phyloP scores from a whole-genome alignment of 2,113 vertebrate genomes.

The Pipra filicauda region DNA sequence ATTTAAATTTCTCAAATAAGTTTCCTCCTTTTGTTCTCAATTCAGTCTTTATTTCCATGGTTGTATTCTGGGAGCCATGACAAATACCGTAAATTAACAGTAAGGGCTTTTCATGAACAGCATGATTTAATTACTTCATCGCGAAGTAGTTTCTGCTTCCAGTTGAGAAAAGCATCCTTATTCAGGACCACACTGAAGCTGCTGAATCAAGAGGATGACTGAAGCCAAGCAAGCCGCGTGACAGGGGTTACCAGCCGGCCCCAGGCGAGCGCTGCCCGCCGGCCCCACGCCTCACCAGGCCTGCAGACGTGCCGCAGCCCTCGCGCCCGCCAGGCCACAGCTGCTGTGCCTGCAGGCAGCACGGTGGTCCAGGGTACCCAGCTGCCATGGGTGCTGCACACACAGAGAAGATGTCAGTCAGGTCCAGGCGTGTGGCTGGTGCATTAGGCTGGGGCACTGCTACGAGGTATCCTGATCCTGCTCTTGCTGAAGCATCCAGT shows the following conservation, averaged over 20 bases:
- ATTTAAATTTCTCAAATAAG: background rate
- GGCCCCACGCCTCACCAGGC: accelerated
- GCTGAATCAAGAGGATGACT: background rate
- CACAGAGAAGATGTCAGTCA: background rate
- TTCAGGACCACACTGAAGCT: background rate
- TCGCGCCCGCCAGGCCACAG: accelerated
- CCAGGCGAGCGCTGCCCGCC: background rate
- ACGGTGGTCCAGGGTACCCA: accelerated
- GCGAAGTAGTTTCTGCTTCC: background rate
- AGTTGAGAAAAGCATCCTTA: conserved; percentile 12
- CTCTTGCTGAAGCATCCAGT: background rate
- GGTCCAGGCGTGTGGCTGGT: accelerated
- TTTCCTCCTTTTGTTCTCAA: conserved; percentile 7
- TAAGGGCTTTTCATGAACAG: conserved; percentile 1
- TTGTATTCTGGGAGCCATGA: background rate
- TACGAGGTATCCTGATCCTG: background rate
- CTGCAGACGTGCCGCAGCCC: background rate
- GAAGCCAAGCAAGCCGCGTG: accelerated
- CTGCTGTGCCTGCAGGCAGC: background rate
- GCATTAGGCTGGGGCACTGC: background rate
- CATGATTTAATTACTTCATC: background rate
- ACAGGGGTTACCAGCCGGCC: background rate
- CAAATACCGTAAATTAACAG: background rate
- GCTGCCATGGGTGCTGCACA: accelerated
- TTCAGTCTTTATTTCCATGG: background rate